Percentiles rank a stretch among this genome's conserved stretches.
phyloP scores from a whole-genome alignment of 2,113 vertebrate species.

The Alectura lathami region DNA sequence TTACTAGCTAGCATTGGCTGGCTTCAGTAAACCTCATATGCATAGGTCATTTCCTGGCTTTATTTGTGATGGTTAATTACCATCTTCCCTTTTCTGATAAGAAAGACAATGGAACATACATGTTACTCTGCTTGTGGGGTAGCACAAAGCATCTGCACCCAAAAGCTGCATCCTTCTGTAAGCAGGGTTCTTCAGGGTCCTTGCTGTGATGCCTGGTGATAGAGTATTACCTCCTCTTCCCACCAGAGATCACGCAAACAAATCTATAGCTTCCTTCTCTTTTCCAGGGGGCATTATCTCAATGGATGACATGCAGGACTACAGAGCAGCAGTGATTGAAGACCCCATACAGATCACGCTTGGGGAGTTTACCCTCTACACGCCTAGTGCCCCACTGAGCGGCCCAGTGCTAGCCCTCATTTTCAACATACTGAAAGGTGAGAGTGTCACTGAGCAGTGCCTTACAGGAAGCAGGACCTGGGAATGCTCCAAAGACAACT shows the following conservation, averaged over 20 bases:
- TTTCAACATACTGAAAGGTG: constrained; percentile 92
- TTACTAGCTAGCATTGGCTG: background rate
- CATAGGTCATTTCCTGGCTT: background rate
- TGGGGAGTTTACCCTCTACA: constrained; percentile 81
- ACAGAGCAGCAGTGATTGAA: constrained; percentile 79
- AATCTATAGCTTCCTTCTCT: constrained; percentile 5
- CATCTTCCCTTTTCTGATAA: background rate
- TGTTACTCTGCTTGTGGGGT: background rate
- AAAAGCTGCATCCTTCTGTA: background rate
- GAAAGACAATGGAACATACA: background rate
- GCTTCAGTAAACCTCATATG: background rate
- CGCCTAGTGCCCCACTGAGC: constrained; percentile 86
- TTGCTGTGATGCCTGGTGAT: background rate
- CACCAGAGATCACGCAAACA: background rate
- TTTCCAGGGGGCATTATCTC: constrained; percentile 89
- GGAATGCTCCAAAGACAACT: background rate
- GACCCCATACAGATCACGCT: constrained; percentile 78
- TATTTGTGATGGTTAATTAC: background rate
- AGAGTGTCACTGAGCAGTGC: background rate
- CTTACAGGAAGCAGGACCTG: background rate
- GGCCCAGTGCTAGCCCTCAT: constrained; percentile 92
- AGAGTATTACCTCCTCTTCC: background rate
- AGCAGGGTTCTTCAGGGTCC: background rate
- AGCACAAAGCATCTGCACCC: background rate
- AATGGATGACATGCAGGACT: constrained; percentile 84